A percentile compares a stretch with the other conserved stretches of the same genome.
These are phyloP conservation scores for Ephydatia muelleri DNA, from an alignment of 37 sponge, comb jelly and placozoan species.

Conservation along the genomic window DNA sequence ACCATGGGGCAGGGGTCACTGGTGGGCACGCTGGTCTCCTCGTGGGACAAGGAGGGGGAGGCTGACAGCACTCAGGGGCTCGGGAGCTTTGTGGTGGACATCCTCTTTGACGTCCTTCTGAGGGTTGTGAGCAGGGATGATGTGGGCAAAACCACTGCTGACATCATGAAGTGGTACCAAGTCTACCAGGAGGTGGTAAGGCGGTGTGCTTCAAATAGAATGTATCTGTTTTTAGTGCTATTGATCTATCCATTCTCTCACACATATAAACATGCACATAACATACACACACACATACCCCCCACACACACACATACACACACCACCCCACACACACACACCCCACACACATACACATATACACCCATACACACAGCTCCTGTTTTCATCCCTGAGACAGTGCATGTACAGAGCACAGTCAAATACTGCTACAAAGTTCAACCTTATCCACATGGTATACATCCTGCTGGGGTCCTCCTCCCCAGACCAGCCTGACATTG, in stretches of 20 bases:
- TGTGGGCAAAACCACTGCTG: slow-evolving; percentile 45
- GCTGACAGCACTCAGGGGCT: slow-evolving; percentile 6
- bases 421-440: slow-evolving; percentile 32
- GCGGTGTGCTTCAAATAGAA: background rate
- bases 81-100: slow-evolving; percentile 22
- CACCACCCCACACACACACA: too few species aligned
- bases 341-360: background rate
- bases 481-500: background rate
- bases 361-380: slow-evolving; percentile 14
- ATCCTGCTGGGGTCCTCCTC: slow-evolving; percentile 35
- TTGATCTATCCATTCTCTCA: background rate
- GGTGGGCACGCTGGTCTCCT: background rate
- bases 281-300: background rate
- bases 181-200: background rate
- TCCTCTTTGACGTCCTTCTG: background rate
- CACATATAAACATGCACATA: background rate
- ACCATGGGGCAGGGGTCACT: slow-evolving; percentile 11
- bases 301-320: background rate
- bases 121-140: slow-evolving; percentile 40
- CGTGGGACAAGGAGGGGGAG: background rate
- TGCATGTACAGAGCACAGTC: slow-evolving; percentile 29
- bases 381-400: slow-evolving; percentile 32
- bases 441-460: slow-evolving; percentile 47
- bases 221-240: background rate
- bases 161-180: slow-evolving; percentile 20